Base-by-base conservation (phyloP, 2,888 invertebrate species). In the Amiota communis region DNA sequence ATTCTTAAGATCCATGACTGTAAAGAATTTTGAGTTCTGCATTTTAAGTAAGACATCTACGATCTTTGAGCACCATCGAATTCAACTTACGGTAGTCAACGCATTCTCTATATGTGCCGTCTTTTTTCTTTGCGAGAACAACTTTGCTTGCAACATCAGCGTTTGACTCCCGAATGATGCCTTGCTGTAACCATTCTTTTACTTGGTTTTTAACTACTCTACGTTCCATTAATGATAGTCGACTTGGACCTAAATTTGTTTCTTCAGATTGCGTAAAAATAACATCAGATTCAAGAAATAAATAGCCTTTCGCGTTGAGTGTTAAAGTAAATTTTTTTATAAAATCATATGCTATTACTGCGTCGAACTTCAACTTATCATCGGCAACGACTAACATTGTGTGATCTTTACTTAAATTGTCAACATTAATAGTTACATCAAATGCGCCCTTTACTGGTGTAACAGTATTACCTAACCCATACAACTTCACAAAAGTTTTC, bases 51-150 rank as follows among this genome's bases (percentile, higher is more conserved):
- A 23, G 13, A 72, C 64, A 65, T 74, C 75, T 9, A 49, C 71
- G 68, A 49, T 75, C 73, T 10, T 67, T 73, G 1, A 71, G 53
- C 15, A 73, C 74, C 70, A 75, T 72, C 12, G 12, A 53, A 46
- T 76, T 76, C 48, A 76, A 59, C 23, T 75, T 51, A 17, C 74
- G 53, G 51, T 64, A 75, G 63, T 77, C 75, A 17, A 75, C 61
- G 63, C 74, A 74, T 17, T 72, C 15, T 17, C 77, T 51, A 15
- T 53, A 13, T 12, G 73, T 46, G 13, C 73, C 68, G 17, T 76
- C 72, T 57, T 76, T 76, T 47, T 75, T 70, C 20, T 70, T 73
- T 6, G 67, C 70, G 1, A 74, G 8, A 8, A 73, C 69, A n/a
- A 75, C 73, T 23, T 56, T 47, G 46, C 71, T 73, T 9, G 75